phyloP scores from a whole-genome alignment of 1,140 invertebrate genomes.

The Aphaenogaster ashmeadi region DNA sequence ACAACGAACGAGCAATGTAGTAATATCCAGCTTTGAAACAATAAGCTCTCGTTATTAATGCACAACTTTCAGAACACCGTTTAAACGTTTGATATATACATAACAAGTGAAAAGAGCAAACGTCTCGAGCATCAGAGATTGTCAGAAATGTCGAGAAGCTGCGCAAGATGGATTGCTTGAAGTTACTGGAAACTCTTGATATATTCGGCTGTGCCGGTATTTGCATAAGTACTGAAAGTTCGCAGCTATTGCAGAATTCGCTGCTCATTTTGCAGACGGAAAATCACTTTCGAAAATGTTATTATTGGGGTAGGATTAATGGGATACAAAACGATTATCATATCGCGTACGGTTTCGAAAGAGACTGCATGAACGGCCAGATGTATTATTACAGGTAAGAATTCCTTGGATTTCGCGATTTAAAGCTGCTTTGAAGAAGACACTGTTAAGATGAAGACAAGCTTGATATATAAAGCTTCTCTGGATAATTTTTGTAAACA shows the following conservation, averaged over 20 bases:
- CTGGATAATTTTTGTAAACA: neutral
- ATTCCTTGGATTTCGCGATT: neutral
- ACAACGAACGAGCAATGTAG: too few relatives aligned
- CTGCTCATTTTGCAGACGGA: slow-evolving; percentile 91
- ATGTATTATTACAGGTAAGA: slow-evolving; percentile 90
- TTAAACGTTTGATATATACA: neutral
- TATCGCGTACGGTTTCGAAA: slow-evolving; percentile 91
- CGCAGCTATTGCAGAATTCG: slow-evolving; percentile 90
- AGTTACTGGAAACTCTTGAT: slow-evolving; percentile 82
- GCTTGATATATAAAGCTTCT: neutral
- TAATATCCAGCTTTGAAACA: too few relatives aligned
- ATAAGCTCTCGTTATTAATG: neutral
- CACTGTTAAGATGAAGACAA: neutral
- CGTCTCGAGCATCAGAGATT: slow-evolving; percentile 7
- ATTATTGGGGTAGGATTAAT: slow-evolving; percentile 92
- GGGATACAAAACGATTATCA: slow-evolving; percentile 91
- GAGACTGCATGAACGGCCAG: slow-evolving; percentile 89
- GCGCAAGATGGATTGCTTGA: slow-evolving; percentile 79
- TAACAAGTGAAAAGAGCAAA: slow-evolving; percentile 37
- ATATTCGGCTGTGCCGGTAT: slow-evolving; percentile 88
- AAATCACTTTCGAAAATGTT: slow-evolving; percentile 92
- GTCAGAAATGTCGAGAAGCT: slow-evolving; percentile 6
- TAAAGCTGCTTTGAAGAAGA: neutral
- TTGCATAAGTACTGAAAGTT: slow-evolving; percentile 89
- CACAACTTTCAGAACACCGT: neutral